These are phyloP conservation scores for Chrosomus eos DNA, from an alignment of 2,797 vertebrate species.

Conservation along the genomic window DNA sequence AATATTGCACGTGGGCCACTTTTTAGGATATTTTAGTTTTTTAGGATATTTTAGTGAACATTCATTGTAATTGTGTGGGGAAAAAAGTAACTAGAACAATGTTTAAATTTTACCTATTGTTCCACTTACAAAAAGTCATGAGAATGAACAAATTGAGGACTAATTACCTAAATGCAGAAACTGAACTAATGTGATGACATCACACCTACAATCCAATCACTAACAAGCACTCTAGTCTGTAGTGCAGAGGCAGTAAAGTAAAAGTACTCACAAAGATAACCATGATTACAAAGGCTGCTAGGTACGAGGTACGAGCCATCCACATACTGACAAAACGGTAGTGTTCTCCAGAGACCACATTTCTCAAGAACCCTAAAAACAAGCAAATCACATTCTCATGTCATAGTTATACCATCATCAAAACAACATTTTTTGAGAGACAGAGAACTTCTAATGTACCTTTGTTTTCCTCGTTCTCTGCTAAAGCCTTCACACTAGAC, in stretches of 20 bases:
- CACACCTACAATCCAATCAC: neutral
- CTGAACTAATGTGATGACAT: neutral
- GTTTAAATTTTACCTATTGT: too few relatives aligned
- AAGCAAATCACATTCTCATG: neutral
- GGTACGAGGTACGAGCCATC: conserved; percentile 96
- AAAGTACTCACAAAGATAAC: conserved; percentile 92
- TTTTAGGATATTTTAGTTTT: neutral
- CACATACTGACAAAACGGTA: conserved; percentile 99
- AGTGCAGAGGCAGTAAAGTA: neutral
- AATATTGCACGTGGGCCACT: neutral
- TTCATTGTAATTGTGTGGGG: neutral
- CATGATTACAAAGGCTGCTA: conserved; percentile 98
- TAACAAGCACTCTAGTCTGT: neutral
- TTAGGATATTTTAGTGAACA: neutral
- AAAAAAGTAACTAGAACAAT: neutral
- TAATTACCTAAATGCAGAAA: neutral
- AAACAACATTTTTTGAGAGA: neutral
- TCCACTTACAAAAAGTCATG: neutral
- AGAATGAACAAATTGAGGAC: neutral
- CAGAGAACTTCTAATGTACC: conserved; percentile 70
- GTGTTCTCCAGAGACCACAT: conserved; percentile 96
- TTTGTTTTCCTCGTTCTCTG: conserved; percentile 97
- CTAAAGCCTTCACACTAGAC: conserved; percentile 97
- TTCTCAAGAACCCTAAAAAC: conserved; percentile 89
- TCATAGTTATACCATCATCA: neutral